Conservation (phyloP, 2,113 vertebrate species). For the Pomatorhinus ruficollis region DNA sequence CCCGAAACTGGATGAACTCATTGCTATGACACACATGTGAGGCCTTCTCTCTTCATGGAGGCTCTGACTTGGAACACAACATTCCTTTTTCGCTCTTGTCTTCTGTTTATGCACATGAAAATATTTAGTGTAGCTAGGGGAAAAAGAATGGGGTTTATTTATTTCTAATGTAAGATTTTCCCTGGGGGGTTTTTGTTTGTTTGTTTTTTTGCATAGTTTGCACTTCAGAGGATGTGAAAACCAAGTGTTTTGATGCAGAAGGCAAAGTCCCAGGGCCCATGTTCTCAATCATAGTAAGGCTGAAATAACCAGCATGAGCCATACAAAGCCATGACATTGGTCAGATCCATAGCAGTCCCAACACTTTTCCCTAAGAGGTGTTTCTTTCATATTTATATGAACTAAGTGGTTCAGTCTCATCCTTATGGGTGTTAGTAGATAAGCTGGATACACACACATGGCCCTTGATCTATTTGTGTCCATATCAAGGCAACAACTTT, state of each 20-base stretch:
- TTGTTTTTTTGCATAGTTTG: background rate
- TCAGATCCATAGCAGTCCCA: background rate
- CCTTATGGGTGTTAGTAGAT: background rate
- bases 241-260: background rate
- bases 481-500: background rate
- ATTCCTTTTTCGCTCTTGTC: background rate
- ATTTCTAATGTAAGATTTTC: background rate
- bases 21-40: rapidly evolving
- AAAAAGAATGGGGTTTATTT: background rate
- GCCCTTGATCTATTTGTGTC: background rate
- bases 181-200: background rate
- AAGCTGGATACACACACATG: background rate
- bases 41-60: background rate
- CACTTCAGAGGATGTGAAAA: background rate
- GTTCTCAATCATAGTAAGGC: background rate
- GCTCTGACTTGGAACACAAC: background rate
- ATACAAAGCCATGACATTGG: background rate
- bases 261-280: background rate
- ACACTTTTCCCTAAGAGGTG: background rate
- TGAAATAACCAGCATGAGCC: background rate
- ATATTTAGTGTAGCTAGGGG: background rate
- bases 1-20: background rate
- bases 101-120: background rate
- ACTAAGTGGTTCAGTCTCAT: background rate
- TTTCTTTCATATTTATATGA: background rate